Conservation (phyloP, 2,797 vertebrate genomes). For the Brotula barbata region DNA sequence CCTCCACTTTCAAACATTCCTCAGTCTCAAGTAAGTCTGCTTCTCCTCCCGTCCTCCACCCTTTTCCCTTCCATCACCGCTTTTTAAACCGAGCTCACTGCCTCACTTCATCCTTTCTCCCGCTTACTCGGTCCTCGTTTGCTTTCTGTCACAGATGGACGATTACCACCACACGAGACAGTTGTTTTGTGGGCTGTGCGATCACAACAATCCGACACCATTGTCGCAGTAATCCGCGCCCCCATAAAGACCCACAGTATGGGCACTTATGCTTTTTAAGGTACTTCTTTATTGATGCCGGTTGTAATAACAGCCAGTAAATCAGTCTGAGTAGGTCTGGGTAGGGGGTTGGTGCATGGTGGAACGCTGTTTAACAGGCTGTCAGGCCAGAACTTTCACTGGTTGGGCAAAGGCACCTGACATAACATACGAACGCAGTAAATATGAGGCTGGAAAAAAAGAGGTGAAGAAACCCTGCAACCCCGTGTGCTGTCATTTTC, state of each 20-base stretch:
- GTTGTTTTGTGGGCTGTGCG: constrained; percentile 65
- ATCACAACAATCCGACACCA: constrained; percentile 54
- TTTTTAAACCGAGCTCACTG: constrained; percentile 45
- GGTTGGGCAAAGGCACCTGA: constrained; percentile 39
- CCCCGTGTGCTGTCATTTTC: not conserved
- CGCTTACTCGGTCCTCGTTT: constrained; percentile 57
- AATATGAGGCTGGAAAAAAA: constrained; percentile 18
- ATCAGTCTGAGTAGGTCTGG: constrained; percentile 52
- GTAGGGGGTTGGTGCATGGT: constrained; percentile 49
- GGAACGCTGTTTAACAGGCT: constrained; percentile 71
- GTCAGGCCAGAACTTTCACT: constrained; percentile 42
- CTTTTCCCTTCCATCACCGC: constrained; percentile 49
- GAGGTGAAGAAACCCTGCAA: constrained; percentile 19
- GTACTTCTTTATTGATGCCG: constrained; percentile 54
- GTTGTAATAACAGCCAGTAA: constrained; percentile 60
- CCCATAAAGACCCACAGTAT: constrained; percentile 49
- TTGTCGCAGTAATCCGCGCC: constrained; percentile 47
- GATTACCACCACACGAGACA: constrained; percentile 56
- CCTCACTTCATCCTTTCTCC: constrained; percentile 30
- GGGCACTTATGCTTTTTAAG: constrained; percentile 52
- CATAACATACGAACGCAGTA: constrained; percentile 15
- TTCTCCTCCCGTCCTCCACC: constrained; percentile 58
- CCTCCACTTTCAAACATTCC: constrained; percentile 67
- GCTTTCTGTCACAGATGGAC: constrained; percentile 61
- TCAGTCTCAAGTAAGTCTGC: constrained; percentile 44